Base-by-base conservation (phyloP, 2,113 vertebrate species). In the Gallinago media region DNA sequence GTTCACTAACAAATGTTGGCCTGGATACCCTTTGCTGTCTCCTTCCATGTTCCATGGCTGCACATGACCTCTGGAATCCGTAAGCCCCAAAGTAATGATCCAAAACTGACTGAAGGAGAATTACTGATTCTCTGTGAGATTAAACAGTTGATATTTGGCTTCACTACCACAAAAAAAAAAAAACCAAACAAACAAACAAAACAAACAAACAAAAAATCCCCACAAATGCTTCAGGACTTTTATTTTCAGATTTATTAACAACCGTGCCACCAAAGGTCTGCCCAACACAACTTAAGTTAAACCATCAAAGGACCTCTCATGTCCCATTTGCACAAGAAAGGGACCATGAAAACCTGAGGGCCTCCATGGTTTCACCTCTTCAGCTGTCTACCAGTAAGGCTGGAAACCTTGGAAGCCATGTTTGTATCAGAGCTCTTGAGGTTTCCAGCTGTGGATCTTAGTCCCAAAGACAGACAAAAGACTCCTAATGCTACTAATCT, bases 131-230 rank as follows among this genome's bases (percentile, higher is more conserved):
- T n/a, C 26, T 19, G 5, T 32, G 15, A 71, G 7, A 70, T 23
- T 27, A 71, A 86, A 86, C 3, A 7, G 36, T 29, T 52, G n/a
- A 42, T 76, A 12, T 32, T 52, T 76, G 52, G 15, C 36, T 88
- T 81, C 47, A 59, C 11, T 38, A 5, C 8, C 14, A 42, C 16
- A 22, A 25, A 8, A 26, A 8, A 26, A 27, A 15, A 52, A 15
- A 58, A 21, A 58, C 12, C 20, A 27, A 27, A 15, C 8, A 26
- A 15, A 32, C 7, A 56, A 32, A 22, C 40, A 15, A 58, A 21
- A 58, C n/a, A 27, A 26, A 25, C 7, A 25, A 13, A 32, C 11
- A 22, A 3, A 27, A 77, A 86, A 56, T 8, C 0, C 0, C 3
- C 6, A 56, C 4, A 66, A 56, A 95, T 62, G 4, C 4, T 73